phyloP scores from a whole-genome alignment of 2,888 invertebrate genomes.

The Megastigmus dorsalis region DNA sequence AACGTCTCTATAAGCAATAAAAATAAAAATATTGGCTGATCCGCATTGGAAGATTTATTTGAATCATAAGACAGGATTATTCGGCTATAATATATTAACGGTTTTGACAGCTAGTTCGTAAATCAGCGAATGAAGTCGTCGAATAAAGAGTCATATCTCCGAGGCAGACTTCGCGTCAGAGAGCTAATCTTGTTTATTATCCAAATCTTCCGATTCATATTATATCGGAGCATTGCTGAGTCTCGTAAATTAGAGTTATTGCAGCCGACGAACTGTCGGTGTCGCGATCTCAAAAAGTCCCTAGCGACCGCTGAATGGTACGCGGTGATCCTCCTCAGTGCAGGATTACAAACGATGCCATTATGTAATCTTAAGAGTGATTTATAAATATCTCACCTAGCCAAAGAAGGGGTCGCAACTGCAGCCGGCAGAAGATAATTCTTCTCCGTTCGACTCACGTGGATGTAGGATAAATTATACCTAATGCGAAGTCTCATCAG shows the following conservation, averaged over 20 bases:
- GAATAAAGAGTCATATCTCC: not conserved
- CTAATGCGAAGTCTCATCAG: too few species aligned
- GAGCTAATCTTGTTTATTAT: slow-evolving; percentile 8
- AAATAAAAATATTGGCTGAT: too few species aligned
- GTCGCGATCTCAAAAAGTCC: not conserved
- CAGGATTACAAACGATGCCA: not conserved
- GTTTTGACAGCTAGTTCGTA: not conserved
- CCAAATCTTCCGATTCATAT: not conserved
- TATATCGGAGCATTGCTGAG: too few species aligned
- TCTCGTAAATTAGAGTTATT: too few species aligned
- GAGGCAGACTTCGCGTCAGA: not conserved
- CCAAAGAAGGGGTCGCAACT: too few species aligned
- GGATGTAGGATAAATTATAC: too few species aligned
- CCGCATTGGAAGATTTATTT: too few species aligned
- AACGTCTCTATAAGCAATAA: too few species aligned
- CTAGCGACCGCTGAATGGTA: not conserved
- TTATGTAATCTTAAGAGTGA: not conserved
- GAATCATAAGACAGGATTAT: too few species aligned
- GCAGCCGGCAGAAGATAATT: too few species aligned
- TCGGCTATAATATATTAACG: too few species aligned
- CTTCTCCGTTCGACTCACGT: too few species aligned
- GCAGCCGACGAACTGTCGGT: not conserved
- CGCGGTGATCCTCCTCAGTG: not conserved
- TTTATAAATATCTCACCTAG: not conserved
- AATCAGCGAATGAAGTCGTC: not conserved